Evolutionary conservation across 35 echinoderm and acorn worm species (phyloP).

Genomic region (Lytechinus pictus): DNA sequence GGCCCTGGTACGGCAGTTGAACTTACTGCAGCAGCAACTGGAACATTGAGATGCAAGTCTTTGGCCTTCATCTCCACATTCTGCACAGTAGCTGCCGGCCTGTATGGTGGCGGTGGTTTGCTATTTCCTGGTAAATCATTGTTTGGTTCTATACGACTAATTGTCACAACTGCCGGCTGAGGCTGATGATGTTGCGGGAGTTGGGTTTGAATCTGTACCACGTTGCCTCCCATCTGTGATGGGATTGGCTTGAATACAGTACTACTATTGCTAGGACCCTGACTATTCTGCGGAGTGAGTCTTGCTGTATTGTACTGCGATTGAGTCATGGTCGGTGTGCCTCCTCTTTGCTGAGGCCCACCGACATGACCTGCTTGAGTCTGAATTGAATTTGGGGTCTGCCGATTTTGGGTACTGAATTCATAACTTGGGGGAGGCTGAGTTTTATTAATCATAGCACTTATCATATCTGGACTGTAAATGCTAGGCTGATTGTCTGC

Average conservation of each 20-base stretch:
- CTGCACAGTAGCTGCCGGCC: slow-evolving; percentile 59
- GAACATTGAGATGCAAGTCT: slow-evolving; percentile 52
- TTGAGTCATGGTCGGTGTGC: slow-evolving; percentile 27
- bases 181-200: slow-evolving; percentile 53
- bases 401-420: slow-evolving; percentile 72
- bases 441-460: slow-evolving; percentile 82
- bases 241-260: not conserved
- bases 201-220: slow-evolving; percentile 51
- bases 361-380: slow-evolving; percentile 46
- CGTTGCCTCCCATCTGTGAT: slow-evolving; percentile 46
- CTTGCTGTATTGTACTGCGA: slow-evolving; percentile 23
- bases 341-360: not conserved
- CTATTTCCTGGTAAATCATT: slow-evolving; percentile 15
- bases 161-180: slow-evolving; percentile 52
- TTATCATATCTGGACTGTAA: slow-evolving; percentile 55
- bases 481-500: slow-evolving; percentile 49
- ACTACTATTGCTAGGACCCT: not conserved
- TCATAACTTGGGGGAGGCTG: slow-evolving; percentile 92
- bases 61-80: slow-evolving; percentile 17
- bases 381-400: slow-evolving; percentile 59
- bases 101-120: slow-evolving; percentile 72
- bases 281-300: slow-evolving; percentile 10
- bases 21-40: slow-evolving; percentile 84
- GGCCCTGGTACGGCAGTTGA: slow-evolving; percentile 76
- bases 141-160: not conserved